Evolutionary conservation across 2,113 vertebrate genomes (phyloP).

Genomic region (Hylia prasina): DNA sequence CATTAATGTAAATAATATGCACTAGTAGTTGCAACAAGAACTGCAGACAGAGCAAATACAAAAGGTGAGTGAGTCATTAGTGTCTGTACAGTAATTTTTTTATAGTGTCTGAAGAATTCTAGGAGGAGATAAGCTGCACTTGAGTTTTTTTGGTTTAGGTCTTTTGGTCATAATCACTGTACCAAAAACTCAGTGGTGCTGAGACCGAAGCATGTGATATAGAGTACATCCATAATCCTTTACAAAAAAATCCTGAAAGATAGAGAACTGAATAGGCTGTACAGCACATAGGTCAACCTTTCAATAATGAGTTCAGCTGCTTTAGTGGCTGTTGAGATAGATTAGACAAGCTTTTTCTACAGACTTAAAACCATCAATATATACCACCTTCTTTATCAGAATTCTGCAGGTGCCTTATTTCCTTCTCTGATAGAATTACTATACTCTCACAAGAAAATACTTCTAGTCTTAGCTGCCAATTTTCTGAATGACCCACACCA

Average conservation of each 20-base stretch:
- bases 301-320: neutral
- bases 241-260: neutral
- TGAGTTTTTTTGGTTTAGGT: neutral
- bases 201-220: neutral
- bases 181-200: neutral
- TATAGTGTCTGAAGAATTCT: neutral
- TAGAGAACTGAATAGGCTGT: neutral
- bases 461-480: neutral
- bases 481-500: neutral
- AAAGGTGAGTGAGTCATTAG: neutral
- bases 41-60: neutral
- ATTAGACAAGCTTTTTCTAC: neutral
- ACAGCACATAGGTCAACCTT: neutral
- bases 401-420: neutral
- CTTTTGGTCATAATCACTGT: accelerated
- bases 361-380: slow-evolving; percentile 3
- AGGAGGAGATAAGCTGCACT: neutral
- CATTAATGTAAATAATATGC: neutral
- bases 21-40: neutral
- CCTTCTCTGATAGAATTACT: neutral
- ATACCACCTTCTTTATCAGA: slow-evolving; percentile 14
- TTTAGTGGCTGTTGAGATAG: neutral
- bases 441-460: neutral
- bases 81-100: neutral
- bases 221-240: neutral